Base-by-base conservation (phyloP, 2,888 invertebrate species). In the Hydraecia micacea region DNA sequence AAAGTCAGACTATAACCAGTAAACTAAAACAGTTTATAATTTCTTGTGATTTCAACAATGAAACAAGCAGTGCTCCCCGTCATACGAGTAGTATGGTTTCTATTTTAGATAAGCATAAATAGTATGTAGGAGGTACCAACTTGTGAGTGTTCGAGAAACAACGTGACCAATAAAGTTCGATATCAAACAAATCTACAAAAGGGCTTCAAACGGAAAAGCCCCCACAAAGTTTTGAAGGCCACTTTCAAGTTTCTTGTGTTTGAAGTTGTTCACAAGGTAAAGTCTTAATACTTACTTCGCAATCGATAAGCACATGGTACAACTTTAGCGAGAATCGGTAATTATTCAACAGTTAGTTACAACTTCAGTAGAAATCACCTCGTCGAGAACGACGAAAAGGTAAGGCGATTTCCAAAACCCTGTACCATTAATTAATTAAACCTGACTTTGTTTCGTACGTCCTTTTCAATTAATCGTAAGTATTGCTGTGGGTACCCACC, bases 171-270 rank as follows among this genome's bases (percentile, higher is more conserved):
- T 71, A 75, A 82, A 83, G 71, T 86, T 75, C 15, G 13, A 49
- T 71, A 74, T 74, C 58, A 71, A 82, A 63, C 58, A 81, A 86
- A 82, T 86, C 71, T 63, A 46, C 83, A 72, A 83, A 73, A 82
- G 68, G 77, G 55, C 66, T 83, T 82, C 77, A 55, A 60, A 75
- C 52, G 60, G 72, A 86, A 83, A 75, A 69, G 42, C 52, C 46
- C 32, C 36, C 11, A 28, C 63, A 39, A 75, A 83, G 55, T 86
- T 80, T 68, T 70, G 72, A 25, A 83, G 83, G 72, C 65, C 86
- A 76, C 68, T 86, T 62, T 49, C 67, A 86, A 86, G 83, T 82
- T 84, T 39, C 78, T 72, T 71, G 73, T 77, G 72, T 75, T 86
- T 77, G 55, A 76, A 83, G 77, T 73, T 86, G 73, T 77, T 83